These are phyloP conservation scores for Scalopus aquaticus DNA, from an alignment of 2,113 vertebrate genomes.

Conservation along the genomic window DNA sequence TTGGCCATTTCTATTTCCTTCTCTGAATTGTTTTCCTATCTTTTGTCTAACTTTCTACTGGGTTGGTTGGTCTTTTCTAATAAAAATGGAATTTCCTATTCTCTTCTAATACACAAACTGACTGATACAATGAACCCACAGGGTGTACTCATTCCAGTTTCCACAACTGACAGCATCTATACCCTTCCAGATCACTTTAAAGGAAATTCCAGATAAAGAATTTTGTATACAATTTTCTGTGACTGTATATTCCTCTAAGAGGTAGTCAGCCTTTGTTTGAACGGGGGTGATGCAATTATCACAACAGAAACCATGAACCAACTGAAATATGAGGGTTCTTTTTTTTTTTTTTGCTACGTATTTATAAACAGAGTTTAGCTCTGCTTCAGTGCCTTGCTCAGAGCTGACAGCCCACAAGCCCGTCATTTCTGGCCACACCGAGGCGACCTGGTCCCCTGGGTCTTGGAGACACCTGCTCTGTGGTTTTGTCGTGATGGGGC, in stretches of 20 bases:
- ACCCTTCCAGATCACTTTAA: neutral
- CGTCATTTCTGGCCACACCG: neutral
- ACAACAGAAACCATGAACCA: neutral
- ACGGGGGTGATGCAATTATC: neutral
- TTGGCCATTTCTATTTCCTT: neutral
- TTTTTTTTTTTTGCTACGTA: neutral
- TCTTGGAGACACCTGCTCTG: constrained; percentile 47
- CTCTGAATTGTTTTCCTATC: neutral
- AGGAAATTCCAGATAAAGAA: neutral
- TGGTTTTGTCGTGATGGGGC: neutral
- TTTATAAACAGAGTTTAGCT: constrained; percentile 57
- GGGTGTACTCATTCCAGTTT: neutral
- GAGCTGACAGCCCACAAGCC: neutral
- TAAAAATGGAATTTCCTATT: neutral
- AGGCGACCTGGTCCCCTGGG: constrained; percentile 52
- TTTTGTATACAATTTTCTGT: constrained; percentile 14
- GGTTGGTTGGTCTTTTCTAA: neutral
- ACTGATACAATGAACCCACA: neutral
- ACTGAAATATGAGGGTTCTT: neutral
- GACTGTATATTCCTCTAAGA: neutral
- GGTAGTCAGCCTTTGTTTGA: neutral
- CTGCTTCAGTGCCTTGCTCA: constrained; percentile 28
- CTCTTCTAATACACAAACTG: neutral
- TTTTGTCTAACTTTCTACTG: neutral
- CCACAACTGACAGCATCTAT: neutral